Conservation (phyloP, 2,113 vertebrate species). For the Myocastor coypus region DNA sequence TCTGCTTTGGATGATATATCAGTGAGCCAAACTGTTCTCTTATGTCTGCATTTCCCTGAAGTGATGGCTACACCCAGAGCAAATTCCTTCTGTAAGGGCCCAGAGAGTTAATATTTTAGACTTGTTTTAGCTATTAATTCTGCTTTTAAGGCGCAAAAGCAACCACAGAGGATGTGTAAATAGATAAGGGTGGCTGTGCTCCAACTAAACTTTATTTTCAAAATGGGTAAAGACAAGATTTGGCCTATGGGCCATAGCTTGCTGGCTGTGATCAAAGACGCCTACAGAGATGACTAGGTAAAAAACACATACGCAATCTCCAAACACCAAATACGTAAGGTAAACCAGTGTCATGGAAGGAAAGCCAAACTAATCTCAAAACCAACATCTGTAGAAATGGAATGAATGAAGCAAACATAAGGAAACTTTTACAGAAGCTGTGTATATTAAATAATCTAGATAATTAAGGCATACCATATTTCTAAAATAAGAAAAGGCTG, state of each 20-base stretch:
- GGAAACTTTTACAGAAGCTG: neutral
- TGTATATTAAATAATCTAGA: neutral
- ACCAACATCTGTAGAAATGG: neutral
- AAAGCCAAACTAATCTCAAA: slow-evolving; percentile 34
- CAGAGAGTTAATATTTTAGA: neutral
- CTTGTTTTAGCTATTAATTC: neutral
- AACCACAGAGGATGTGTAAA: neutral
- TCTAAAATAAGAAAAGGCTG: neutral
- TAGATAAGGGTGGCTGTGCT: neutral
- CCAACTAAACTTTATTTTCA: slow-evolving; percentile 39
- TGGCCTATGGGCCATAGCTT: neutral
- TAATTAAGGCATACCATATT: neutral
- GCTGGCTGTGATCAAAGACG: neutral
- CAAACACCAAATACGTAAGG: neutral
- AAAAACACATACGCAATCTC: neutral
- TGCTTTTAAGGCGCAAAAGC: neutral
- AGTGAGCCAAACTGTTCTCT: neutral
- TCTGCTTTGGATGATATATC: neutral
- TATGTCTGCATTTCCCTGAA: neutral
- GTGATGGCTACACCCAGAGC: neutral
- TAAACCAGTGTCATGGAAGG: neutral
- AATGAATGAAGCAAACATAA: slow-evolving; percentile 12
- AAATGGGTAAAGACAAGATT: neutral
- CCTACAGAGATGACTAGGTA: neutral
- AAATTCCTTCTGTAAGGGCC: neutral